phyloP scores from a whole-genome alignment of 1,140 invertebrate species.

The Ceratina calcarata region DNA sequence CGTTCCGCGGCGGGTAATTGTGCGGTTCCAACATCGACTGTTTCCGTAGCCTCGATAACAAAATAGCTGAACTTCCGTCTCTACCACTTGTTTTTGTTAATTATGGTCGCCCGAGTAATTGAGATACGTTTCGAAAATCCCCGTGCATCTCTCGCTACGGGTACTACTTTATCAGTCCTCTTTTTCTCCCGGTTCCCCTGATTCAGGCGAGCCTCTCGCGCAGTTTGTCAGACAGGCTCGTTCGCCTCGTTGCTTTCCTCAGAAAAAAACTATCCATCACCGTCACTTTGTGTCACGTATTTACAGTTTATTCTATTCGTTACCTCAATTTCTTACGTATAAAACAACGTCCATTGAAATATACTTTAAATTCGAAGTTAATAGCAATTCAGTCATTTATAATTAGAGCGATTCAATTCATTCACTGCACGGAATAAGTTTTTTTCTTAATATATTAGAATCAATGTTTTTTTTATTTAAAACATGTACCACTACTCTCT shows the following conservation, averaged over 20 bases:
- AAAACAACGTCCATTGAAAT: too few species aligned
- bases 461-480: too few species aligned
- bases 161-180: conserved; percentile 24
- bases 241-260: conserved; percentile 1
- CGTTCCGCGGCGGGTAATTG: conserved; percentile 43
- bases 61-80: conserved; percentile 40
- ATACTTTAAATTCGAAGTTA: too few species aligned
- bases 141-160: conserved; percentile 5
- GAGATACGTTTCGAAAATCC: conserved; percentile 40
- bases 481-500: too few species aligned
- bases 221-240: neutral
- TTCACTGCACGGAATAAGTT: too few species aligned
- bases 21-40: conserved; percentile 29
- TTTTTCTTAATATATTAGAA: too few species aligned
- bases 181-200: neutral
- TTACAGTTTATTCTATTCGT: too few species aligned
- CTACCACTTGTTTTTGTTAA: conserved; percentile 39
- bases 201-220: conserved; percentile 6
- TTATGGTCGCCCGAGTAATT: conserved; percentile 39
- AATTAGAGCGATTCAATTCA: too few species aligned
- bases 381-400: too few species aligned
- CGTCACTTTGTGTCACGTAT: too few species aligned
- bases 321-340: too few species aligned
- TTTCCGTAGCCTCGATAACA: conserved; percentile 41
- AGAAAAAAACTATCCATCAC: neutral